Base-by-base conservation (phyloP, 2,113 vertebrate species). In the Elgaria multicarinata region DNA sequence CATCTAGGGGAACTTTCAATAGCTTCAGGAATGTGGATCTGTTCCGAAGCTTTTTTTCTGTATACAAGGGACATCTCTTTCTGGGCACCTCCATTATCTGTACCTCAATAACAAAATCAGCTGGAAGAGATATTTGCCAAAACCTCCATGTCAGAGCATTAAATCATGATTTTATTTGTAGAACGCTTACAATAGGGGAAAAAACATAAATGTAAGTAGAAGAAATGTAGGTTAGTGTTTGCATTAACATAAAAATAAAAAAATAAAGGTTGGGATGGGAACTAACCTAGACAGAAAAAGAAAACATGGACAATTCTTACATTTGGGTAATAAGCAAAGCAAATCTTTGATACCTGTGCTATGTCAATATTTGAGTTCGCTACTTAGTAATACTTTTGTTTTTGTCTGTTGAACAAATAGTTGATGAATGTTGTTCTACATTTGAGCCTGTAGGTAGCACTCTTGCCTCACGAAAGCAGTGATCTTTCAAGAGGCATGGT, bases 391-490 rank as follows among this genome's bases (percentile, higher is more conserved):
- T 74, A 75, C 28, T 44, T 88, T 31, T 58, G 20, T 16, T 42
- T n/a, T 71, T 26, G 10, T 72, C 46, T 71, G 46, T 55, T 58
- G 26, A 80, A 26, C 79, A 74, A 62, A 82, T 80, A 80, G 20
- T 74, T 20, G 13, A 53, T 77, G 7, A 33, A 0, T 96, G 97
- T 88, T 90, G 76, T 97, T 97, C 94, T 88, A 4, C 12, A 2
- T 78, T 89, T 26, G 10, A 44, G 79, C 95, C 97, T 95, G 94
- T 97, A 97, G 97, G 94, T 95, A 83, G 97, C 97, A 96, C 93
- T 96, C 95, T 97, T 96, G 97, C 88, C 96, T 92, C 94, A 88
- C 86, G 84, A 85, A 97, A 95, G 64, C 53, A 58, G 8, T 4
- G 36, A 44, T 75, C 66, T 89, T 84, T 71, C 42, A 87, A n/a